Percentiles rank a stretch among this genome's conserved stretches.
Conservation (phyloP, 2,797 vertebrate genomes). For the Holocentrus rufus region DNA sequence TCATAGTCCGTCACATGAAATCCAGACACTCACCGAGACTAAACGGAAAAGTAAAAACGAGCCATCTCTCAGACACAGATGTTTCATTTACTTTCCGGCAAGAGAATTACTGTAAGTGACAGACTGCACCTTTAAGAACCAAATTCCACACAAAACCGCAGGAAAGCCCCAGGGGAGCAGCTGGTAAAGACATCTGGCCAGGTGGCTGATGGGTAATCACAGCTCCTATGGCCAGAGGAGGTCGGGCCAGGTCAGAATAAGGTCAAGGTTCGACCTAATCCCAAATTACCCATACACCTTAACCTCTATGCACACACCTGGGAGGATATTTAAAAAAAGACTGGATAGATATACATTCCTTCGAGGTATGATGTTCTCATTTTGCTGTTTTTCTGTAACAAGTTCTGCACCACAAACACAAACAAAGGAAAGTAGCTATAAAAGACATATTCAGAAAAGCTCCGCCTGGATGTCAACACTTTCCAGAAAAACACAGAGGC, state of each 20-base stretch:
- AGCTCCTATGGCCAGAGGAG: slow-evolving; percentile 1
- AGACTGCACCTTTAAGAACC: not conserved
- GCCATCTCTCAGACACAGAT: not conserved
- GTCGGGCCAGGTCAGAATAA: slow-evolving; percentile 11
- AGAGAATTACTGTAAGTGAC: not conserved
- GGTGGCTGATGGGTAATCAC: not conserved
- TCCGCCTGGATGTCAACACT: not conserved
- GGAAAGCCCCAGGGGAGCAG: not conserved
- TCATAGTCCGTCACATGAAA: too few species aligned
- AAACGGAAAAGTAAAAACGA: not conserved
- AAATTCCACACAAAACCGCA: not conserved
- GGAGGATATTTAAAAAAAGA: too few species aligned
- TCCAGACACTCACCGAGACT: too few species aligned
- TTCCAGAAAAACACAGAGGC: slow-evolving; percentile 16
- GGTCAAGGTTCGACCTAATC: slow-evolving; percentile 20
- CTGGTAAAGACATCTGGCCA: not conserved
- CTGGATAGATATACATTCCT: too few species aligned
- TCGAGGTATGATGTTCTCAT: too few species aligned
- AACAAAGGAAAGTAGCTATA: too few species aligned
- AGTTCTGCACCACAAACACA: too few species aligned
- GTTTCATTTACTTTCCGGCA: not conserved
- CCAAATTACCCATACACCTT: not conserved
- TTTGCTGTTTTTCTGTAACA: too few species aligned
- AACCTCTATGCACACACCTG: slow-evolving; percentile 20
- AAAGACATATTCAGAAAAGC: too few species aligned